Evolutionary conservation across 2,888 invertebrate species (phyloP).

Genomic region (Clistopyga incitator): DNA sequence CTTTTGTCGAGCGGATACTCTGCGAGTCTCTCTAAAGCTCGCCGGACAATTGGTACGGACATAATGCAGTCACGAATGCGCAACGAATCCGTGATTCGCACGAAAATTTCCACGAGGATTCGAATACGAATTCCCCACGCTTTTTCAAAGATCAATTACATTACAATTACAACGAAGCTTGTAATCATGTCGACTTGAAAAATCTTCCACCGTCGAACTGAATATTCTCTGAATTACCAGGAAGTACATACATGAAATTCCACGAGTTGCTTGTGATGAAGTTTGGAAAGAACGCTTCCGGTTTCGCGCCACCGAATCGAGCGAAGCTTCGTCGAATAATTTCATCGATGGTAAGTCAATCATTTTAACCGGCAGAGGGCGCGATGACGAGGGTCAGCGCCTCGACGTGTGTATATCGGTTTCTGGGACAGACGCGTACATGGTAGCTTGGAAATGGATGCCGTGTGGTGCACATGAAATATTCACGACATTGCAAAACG

Average conservation of each 20-base stretch:
- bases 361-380: slow-evolving; percentile 14
- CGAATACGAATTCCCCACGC: too few species aligned
- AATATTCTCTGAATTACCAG: background rate
- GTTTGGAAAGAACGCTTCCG: background rate
- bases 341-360: slow-evolving; percentile 33
- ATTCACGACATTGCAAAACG: slow-evolving; percentile 32
- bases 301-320: background rate
- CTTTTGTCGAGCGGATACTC: slow-evolving; percentile 25
- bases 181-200: background rate
- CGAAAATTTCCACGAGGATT: too few species aligned
- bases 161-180: background rate
- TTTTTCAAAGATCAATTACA: too few species aligned
- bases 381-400: slow-evolving; percentile 15
- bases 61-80: slow-evolving; percentile 1
- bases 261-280: background rate
- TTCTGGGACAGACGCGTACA: background rate
- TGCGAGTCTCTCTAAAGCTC: slow-evolving; percentile 12
- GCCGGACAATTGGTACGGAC: background rate
- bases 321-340: slow-evolving; percentile 29
- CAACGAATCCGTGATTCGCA: background rate
- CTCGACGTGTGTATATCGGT: slow-evolving; percentile 17
- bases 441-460: slow-evolving; percentile 8
- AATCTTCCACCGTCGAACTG: background rate
- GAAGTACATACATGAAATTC: background rate
- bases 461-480: slow-evolving; percentile 26